Evolutionary conservation across 1,140 invertebrate genomes (phyloP).

Genomic region (Diuraphis noxia): DNA sequence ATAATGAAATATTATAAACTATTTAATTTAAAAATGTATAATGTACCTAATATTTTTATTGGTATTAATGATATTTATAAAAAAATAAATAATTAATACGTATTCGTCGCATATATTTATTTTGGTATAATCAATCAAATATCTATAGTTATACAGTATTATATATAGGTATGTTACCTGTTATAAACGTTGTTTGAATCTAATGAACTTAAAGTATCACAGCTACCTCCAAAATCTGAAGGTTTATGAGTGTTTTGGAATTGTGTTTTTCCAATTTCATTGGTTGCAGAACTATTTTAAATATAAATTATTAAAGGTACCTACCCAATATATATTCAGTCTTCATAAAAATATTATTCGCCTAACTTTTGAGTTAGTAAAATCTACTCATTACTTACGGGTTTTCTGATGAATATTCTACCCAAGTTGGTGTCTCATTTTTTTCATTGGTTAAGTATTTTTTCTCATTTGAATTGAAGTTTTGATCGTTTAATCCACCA

Average conservation of each 20-base stretch:
- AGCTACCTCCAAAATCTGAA: constrained; percentile 54
- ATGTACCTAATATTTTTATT: not conserved
- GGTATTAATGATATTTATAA: not conserved
- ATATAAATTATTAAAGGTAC: not conserved
- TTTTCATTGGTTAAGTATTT: not conserved
- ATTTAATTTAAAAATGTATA: not conserved
- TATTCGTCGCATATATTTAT: not conserved
- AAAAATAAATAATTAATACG: not conserved
- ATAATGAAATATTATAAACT: not conserved
- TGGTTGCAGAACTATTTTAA: not conserved
- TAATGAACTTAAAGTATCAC: constrained; percentile 55
- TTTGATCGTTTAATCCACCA: constrained; percentile 23
- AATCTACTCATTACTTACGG: constrained; percentile 18
- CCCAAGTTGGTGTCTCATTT: constrained; percentile 22
- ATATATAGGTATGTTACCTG: constrained; percentile 36
- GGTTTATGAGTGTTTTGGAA: constrained; percentile 54
- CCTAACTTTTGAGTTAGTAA: not conserved
- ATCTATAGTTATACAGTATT: not conserved
- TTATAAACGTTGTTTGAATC: constrained; percentile 53
- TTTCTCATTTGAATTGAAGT: constrained; percentile 6
- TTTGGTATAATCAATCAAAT: not conserved
- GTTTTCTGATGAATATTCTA: constrained; percentile 21
- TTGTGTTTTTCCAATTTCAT: constrained; percentile 6
- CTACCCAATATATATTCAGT: not conserved
- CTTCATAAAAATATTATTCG: not conserved